Base-by-base conservation (phyloP, 2,113 vertebrate genomes). In the Cygnus buccinator region DNA sequence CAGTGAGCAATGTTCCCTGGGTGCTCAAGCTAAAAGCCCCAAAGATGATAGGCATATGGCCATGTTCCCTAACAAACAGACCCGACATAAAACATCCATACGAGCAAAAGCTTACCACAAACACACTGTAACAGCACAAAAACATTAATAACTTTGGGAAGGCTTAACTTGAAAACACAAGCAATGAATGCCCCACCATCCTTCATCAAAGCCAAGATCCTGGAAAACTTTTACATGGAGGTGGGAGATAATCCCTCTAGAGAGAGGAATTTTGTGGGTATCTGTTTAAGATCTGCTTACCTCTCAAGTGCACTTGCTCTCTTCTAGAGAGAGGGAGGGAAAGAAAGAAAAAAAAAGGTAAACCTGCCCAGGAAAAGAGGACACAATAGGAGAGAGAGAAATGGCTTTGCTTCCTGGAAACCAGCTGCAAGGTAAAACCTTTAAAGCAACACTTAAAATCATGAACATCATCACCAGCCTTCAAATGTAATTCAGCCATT, bases 1-100 rank as follows among this genome's bases (percentile, higher is more conserved):
- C 46, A 50, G 5, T 4, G 11, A 70, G 13, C 14, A 39, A 18
- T 0, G 0, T 12, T 55, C 41, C 54, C n/a, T 1, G 1, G 35
- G 66, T 1, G 0, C 44, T 28, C 25, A 28, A 59, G 29, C 33
- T 4, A 10, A 29, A 7, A 3, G 6, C 11, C 50, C 68, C 50
- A 22, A 7, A 15, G 29, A 13, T 0, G 0, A 25, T 5, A 13
- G 16, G 41, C 43, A 22, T 31, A n/a, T 1, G 3, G 52, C 41
- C 46, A 20, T 13, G 3, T 4, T 31, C 39, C 57, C 83, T 13
- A 8, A 22, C 11, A 14, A 39, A 10, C 72, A 55, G 58, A 46
- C 15, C 65, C 25, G 26, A 16, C 4, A 20, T 0, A 2, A 75
- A 86, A 23, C 54, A 2, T 2, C 50, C 3, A 2, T 3, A 6